A percentile compares a stretch with the other conserved stretches of the same genome.
Conservation (phyloP, 2,888 invertebrate species). For the Chloroclysta siterata region DNA sequence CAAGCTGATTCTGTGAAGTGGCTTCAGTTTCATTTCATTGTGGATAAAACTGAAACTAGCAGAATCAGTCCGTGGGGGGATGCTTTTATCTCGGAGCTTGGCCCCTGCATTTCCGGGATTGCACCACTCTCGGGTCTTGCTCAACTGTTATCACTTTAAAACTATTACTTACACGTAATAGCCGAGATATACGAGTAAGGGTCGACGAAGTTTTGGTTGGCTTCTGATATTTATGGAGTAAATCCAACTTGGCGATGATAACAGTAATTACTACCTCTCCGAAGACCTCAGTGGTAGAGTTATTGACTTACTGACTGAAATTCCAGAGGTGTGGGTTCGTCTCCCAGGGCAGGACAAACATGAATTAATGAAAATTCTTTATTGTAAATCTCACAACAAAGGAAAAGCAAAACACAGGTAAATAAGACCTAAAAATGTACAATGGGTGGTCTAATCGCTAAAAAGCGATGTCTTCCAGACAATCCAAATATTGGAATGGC, state of each 20-base stretch:
- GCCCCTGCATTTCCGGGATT: constrained; percentile 45
- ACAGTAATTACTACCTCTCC: not conserved
- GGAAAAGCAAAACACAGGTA: no score
- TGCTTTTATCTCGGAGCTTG: constrained; percentile 55
- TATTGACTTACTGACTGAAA: not conserved
- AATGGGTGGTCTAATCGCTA: no score
- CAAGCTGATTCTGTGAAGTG: constrained; percentile 7
- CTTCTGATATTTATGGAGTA: constrained; percentile 18
- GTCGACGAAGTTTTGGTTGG: constrained; percentile 25
- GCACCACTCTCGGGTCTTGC: constrained; percentile 22
- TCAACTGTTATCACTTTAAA: constrained; percentile 34
- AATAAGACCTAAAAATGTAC: no score
- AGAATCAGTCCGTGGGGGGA: constrained; percentile 25
- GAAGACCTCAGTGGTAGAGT: not conserved
- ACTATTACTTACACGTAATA: constrained; percentile 30
- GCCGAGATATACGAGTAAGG: constrained; percentile 22
- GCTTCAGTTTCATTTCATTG: not conserved
- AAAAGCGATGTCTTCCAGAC: no score
- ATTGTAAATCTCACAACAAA: no score
- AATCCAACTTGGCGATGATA: constrained; percentile 14
- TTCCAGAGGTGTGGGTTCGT: not conserved
- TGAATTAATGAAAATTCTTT: no score
- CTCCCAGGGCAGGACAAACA: no score
- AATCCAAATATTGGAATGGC: no score
- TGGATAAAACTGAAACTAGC: not conserved